These are phyloP conservation scores for Drosophila oshimai DNA, from an alignment of 1,140 invertebrate species.

Conservation along the genomic window DNA sequence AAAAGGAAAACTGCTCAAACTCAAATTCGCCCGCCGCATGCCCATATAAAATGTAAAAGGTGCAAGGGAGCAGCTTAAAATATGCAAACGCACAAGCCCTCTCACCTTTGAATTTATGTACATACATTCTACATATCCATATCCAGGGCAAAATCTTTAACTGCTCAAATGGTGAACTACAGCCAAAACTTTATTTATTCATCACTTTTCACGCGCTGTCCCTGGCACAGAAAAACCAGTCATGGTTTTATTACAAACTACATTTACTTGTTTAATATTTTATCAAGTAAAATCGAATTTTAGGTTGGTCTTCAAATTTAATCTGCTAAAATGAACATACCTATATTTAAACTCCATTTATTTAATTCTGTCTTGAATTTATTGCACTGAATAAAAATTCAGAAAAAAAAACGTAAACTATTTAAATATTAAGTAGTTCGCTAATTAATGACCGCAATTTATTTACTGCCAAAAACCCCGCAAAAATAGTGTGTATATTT, in stretches of 20 bases:
- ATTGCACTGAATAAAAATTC: too few relatives aligned
- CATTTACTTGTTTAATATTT: not conserved
- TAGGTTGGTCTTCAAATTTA: not conserved
- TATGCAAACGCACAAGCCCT: constrained; percentile 39
- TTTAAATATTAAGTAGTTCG: too few relatives aligned
- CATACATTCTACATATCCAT: not conserved
- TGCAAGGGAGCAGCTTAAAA: constrained; percentile 57
- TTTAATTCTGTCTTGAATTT: too few relatives aligned
- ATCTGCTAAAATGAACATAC: too few relatives aligned
- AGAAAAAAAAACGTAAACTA: too few relatives aligned
- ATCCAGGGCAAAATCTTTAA: constrained; percentile 49
- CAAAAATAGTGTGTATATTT: not conserved
- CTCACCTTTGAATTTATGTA: not conserved
- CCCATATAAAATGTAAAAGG: constrained; percentile 67
- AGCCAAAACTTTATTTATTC: constrained; percentile 60
- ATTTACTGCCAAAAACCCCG: not conserved
- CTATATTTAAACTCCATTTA: too few relatives aligned
- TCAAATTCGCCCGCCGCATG: constrained; percentile 53
- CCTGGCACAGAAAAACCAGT: constrained; percentile 4
- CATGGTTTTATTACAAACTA: not conserved
- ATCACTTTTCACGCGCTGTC: constrained; percentile 63
- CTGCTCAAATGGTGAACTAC: constrained; percentile 28
- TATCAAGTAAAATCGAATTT: not conserved
- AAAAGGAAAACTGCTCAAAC: constrained; percentile 52
- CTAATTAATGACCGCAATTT: not conserved